These are phyloP conservation scores for Tetramorium simillimum DNA, from an alignment of 1,140 invertebrate genomes.

Conservation along the genomic window DNA sequence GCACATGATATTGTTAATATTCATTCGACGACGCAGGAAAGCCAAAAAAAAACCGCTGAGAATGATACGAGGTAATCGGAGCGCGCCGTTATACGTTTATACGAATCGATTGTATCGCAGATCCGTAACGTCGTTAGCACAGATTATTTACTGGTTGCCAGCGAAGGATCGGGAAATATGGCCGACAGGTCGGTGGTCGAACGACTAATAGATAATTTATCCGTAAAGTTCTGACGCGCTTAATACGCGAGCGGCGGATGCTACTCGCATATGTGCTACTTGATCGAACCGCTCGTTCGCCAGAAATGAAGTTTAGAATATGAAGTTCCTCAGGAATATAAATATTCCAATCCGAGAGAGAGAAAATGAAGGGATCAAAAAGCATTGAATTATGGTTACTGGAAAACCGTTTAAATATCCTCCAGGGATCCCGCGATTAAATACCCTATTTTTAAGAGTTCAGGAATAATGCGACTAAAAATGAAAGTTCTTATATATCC, in stretches of 20 bases:
- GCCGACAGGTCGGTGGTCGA: constrained; percentile 51
- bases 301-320: constrained; percentile 14
- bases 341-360: background rate
- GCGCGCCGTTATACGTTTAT: background rate
- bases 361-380: background rate
- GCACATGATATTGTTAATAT: constrained; percentile 31
- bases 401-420: background rate
- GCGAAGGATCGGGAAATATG: constrained; percentile 64
- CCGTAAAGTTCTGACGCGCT: constrained; percentile 70
- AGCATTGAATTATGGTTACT: background rate
- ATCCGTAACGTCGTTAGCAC: constrained; percentile 63
- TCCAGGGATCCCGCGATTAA: background rate
- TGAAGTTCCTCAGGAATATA: background rate
- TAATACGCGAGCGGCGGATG: constrained; percentile 58
- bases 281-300: background rate
- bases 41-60: background rate
- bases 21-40: background rate
- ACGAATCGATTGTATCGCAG: constrained; percentile 58
- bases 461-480: background rate
- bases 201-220: constrained; percentile 74
- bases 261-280: constrained; percentile 12
- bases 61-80: background rate
- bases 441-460: background rate
- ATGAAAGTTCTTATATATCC: background rate
- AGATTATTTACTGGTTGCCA: constrained; percentile 68